Percentiles rank a stretch among this genome's conserved stretches.
Conservation (phyloP, 2,113 vertebrate species). For the Herpailurus yagouaroundi region DNA sequence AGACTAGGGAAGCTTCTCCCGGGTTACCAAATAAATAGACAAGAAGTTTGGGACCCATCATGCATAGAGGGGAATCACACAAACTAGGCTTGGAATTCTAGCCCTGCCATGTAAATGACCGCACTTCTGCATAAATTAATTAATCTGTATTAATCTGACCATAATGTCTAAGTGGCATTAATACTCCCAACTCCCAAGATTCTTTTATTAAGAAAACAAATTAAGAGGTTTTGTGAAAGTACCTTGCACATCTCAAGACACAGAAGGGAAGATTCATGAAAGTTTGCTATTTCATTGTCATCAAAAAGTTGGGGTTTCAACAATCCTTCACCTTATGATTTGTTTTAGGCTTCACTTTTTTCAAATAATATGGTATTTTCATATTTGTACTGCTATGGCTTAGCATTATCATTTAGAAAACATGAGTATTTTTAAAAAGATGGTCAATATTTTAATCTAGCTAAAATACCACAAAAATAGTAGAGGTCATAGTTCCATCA, state of each 20-base stretch:
- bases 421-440: not conserved
- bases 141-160: not conserved
- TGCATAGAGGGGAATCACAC: not conserved
- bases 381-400: not conserved
- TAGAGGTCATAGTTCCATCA: conserved; percentile 36
- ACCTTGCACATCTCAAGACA: not conserved
- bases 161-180: not conserved
- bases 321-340: not conserved
- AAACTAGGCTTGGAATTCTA: not conserved
- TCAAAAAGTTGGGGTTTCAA: not conserved
- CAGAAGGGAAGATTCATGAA: not conserved
- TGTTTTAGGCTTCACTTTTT: not conserved
- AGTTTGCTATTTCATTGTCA: not conserved
- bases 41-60: not conserved
- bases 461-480: not conserved
- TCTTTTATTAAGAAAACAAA: not conserved
- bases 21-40: not conserved
- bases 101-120: not conserved
- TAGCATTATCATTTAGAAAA: conserved; percentile 17
- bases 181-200: not conserved
- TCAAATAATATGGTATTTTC: not conserved
- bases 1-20: not conserved
- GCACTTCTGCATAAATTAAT: not conserved
- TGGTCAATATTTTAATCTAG: not conserved
- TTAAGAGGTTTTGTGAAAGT: not conserved